Percentiles rank a stretch among this genome's conserved stretches.
Conservation (phyloP, 2,888 invertebrate species). For the Aphidius colemani region DNA sequence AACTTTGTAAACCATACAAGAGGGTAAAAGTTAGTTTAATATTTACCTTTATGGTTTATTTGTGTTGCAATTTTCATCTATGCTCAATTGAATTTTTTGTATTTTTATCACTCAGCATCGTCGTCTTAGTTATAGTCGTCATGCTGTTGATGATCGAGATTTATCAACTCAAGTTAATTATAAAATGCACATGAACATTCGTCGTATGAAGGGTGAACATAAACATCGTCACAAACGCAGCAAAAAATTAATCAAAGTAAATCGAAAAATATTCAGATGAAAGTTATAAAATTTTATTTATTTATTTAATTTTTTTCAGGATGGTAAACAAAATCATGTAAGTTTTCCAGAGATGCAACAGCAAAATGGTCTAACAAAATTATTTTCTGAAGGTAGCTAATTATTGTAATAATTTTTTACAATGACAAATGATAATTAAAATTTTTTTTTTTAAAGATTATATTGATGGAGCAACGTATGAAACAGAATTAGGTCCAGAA, state of each 20-base stretch:
- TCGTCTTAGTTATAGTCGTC: conserved; percentile 86
- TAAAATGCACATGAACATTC: conserved; percentile 88
- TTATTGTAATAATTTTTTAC: conserved; percentile 37
- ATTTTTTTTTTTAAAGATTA: conserved; percentile 67
- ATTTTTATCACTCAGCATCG: conserved; percentile 70
- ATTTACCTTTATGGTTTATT: background rate
- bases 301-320: conserved; percentile 63
- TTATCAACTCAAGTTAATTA: conserved; percentile 85
- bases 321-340: conserved; percentile 85
- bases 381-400: conserved; percentile 80
- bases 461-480: conserved; percentile 82
- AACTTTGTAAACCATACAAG: conserved; percentile 84
- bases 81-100: background rate
- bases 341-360: conserved; percentile 89
- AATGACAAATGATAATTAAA: conserved; percentile 1
- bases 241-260: conserved; percentile 82
- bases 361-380: conserved; percentile 86
- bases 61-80: background rate
- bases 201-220: conserved; percentile 83
- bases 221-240: conserved; percentile 82
- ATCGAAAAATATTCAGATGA: conserved; percentile 21
- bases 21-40: conserved; percentile 64
- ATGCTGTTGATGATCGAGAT: conserved; percentile 88
- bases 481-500: conserved; percentile 65
- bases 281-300: background rate